Base-by-base conservation (phyloP, 2,113 vertebrate genomes). In the Oreotragus oreotragus region DNA sequence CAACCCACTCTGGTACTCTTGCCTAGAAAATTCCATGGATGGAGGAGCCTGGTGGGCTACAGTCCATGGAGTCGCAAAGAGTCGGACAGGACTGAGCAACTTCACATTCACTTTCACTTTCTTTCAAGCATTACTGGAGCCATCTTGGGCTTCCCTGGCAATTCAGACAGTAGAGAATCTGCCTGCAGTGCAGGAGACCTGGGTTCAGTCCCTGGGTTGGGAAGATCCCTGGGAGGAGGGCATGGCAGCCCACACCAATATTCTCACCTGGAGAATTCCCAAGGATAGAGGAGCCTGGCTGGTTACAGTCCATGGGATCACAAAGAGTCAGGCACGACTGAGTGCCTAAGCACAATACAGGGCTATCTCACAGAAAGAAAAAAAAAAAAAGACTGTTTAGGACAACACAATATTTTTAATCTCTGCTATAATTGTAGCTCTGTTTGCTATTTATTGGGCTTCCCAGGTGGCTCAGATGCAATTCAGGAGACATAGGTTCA, bases 371-470 rank as follows among this genome's bases (percentile, higher is more conserved):
- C 66, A 73, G n/a, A 1, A 66, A 66, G n/a, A 19, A n/a, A 8
- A n/a, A 33, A 33, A 33, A 15, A 33, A 33, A 15, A n/a, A n/a
- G n/a, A n/a, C n/a, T n/a, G 62, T 66, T 66, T 66, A 73, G n/a
- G 66, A 21, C n/a, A 73, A 23, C 66, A 73, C 36, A 73, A 73
- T 73, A 73, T 53, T 89, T 87, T 88, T 51, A 91, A 51, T 45
- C 8, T 92, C 15, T 81, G 28, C 7, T 91, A 39, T 45, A 85
- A 92, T 28, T 47, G 39, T 88, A 66, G 13, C 28, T 84, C 36
- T 84, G 12, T 77, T 90, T 91, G 2, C n/a, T 88, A 33, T 66
- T 76, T 62, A 45, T 51, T 57, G 17, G 64, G 64, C 17, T 66
- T 36, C 17, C 64, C 64, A 36, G 33, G 33, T 66, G 9, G 17